Percentiles rank a stretch among this genome's conserved stretches.
These are phyloP conservation scores for Ianthella basta DNA, from an alignment of 37 sponge, comb jelly and placozoan species.

Conservation along the genomic window DNA sequence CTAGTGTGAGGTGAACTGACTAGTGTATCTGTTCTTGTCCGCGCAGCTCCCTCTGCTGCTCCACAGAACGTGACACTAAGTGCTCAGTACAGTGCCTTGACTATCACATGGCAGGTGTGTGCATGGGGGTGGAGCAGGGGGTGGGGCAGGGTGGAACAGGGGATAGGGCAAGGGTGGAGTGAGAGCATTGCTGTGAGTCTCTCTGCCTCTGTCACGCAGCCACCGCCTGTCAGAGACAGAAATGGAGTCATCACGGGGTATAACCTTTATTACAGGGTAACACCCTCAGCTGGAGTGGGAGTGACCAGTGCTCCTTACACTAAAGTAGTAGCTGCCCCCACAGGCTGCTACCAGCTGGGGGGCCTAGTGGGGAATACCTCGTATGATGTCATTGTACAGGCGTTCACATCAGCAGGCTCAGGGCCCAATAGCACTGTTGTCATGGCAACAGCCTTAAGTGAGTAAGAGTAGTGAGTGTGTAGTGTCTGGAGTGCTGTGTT, in stretches of 20 bases:
- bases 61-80: constrained; percentile 41
- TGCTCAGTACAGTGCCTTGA: background rate
- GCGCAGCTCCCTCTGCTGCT: constrained; percentile 51
- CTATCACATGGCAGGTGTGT: constrained; percentile 47
- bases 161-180: too few species aligned
- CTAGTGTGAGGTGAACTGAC: too few species aligned
- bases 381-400: constrained; percentile 54
- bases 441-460: background rate
- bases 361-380: constrained; percentile 24
- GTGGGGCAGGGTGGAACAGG: too few species aligned
- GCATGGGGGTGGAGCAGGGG: too few species aligned
- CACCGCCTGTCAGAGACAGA: constrained; percentile 24
- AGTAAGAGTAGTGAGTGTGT: background rate
- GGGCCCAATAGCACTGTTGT: constrained; percentile 49
- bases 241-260: constrained; percentile 60
- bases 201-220: too few species aligned
- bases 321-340: background rate
- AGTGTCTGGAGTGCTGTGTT: too few species aligned
- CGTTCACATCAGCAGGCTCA: constrained; percentile 43
- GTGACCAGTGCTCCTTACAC: background rate
- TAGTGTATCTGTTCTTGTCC: too few species aligned
- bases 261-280: constrained; percentile 45
- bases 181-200: too few species aligned
- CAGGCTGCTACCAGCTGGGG: background rate
- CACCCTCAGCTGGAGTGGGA: background rate